These are phyloP conservation scores for Pantherophis guttatus DNA, from an alignment of 2,113 vertebrate species.

Conservation along the genomic window DNA sequence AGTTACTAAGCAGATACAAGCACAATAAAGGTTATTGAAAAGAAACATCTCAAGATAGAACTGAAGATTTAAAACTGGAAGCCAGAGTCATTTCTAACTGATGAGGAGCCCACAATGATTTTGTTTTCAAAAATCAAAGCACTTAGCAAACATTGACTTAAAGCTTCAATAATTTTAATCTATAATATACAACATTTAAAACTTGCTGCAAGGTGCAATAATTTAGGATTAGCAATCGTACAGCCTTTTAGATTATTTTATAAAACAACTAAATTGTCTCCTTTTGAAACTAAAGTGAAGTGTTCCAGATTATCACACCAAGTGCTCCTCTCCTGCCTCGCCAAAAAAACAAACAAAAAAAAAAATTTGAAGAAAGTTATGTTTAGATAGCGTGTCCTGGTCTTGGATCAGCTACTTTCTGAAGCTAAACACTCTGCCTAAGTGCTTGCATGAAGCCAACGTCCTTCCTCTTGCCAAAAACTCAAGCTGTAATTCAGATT, in stretches of 20 bases:
- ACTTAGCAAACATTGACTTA: background rate
- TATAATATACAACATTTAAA: background rate
- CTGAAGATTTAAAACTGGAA: background rate
- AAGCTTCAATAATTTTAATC: background rate
- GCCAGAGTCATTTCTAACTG: background rate
- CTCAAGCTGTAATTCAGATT: background rate
- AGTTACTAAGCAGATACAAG: background rate
- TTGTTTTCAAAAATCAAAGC: background rate
- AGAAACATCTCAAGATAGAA: background rate
- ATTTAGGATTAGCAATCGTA: background rate
- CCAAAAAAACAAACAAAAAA: background rate
- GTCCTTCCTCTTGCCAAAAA: background rate
- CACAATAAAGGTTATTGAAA: background rate
- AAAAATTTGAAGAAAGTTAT: background rate
- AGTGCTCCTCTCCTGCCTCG: background rate
- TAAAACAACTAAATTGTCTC: background rate
- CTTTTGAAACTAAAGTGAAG: background rate
- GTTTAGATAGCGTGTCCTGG: background rate
- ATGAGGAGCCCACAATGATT: background rate
- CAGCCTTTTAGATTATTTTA: background rate
- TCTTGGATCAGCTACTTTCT: slow-evolving; percentile 10
- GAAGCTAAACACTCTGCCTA: slow-evolving; percentile 15
- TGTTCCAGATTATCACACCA: background rate
- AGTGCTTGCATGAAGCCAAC: background rate
- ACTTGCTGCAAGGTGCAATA: background rate